A percentile compares a stretch with the other conserved stretches of the same genome.
Conservation (phyloP, 2,797 vertebrate species). For the Pitangus sulphuratus region DNA sequence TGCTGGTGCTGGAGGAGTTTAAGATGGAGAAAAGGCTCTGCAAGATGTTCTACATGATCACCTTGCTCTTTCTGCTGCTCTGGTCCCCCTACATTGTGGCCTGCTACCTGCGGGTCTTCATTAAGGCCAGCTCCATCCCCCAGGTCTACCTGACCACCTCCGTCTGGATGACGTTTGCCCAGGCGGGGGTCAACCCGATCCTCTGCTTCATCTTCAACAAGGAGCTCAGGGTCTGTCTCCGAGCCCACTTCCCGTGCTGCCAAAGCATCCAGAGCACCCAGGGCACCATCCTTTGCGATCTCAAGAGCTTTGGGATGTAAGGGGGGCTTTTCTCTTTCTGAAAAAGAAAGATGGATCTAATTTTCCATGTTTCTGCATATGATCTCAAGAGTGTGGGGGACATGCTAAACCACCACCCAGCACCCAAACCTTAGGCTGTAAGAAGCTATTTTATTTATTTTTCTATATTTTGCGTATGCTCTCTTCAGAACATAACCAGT, state of each 20-base stretch:
- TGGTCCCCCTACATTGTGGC: constrained; percentile 94
- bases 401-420: constrained; percentile 22
- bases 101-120: constrained; percentile 91
- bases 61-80: constrained; percentile 89
- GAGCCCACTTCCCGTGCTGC: constrained; percentile 89
- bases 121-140: constrained; percentile 85
- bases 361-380: constrained; percentile 58
- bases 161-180: constrained; percentile 95
- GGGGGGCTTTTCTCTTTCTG: constrained; percentile 38
- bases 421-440: constrained; percentile 64
- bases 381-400: constrained; percentile 55
- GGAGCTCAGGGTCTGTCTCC: constrained; percentile 89
- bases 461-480: constrained; percentile 71
- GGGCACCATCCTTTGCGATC: constrained; percentile 87
- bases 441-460: constrained; percentile 71
- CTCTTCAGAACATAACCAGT: constrained; percentile 57
- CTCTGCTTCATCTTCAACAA: constrained; percentile 95
- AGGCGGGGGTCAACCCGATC: constrained; percentile 93
- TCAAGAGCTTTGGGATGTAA: constrained; percentile 80
- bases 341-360: constrained; percentile 26
- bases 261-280: constrained; percentile 86
- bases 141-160: constrained; percentile 91
- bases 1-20: constrained; percentile 94
- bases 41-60: constrained; percentile 97
- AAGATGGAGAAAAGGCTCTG: constrained; percentile 95